Evolutionary conservation across 1,140 invertebrate genomes (phyloP).

Genomic region (Lepidurus couesii): DNA sequence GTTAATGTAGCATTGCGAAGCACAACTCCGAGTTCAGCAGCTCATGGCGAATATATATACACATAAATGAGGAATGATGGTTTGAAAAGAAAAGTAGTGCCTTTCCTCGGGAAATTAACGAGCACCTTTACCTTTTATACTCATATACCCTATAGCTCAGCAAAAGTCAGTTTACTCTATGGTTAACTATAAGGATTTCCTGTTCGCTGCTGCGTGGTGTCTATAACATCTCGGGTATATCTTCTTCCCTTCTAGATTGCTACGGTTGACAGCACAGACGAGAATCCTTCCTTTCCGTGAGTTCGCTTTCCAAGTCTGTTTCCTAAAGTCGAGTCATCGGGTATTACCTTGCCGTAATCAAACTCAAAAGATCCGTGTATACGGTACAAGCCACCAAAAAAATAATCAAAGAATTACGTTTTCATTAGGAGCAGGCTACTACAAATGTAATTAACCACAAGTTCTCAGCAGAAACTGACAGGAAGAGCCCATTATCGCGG

Average conservation of each 20-base stretch:
- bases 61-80: not conserved
- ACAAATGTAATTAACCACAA: too few relatives aligned
- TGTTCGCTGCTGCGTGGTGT: not conserved
- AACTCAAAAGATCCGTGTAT: too few relatives aligned
- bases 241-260: slow-evolving; percentile 17
- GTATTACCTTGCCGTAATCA: too few relatives aligned
- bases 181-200: slow-evolving; percentile 1
- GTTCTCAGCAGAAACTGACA: too few relatives aligned
- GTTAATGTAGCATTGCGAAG: not conserved
- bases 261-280: not conserved
- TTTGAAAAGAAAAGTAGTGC: not conserved
- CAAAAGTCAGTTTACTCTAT: not conserved
- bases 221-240: slow-evolving; percentile 8
- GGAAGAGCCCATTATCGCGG: too few relatives aligned
- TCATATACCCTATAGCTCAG: not conserved
- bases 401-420: too few relatives aligned
- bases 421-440: too few relatives aligned
- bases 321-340: not conserved
- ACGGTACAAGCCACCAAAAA: too few relatives aligned
- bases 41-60: slow-evolving; percentile 7
- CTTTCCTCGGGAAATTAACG: not conserved
- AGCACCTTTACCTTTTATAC: slow-evolving; percentile 19
- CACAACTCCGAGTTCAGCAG: slow-evolving; percentile 7
- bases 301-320: not conserved
- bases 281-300: slow-evolving; percentile 4